A percentile compares a stretch with the other conserved stretches of the same genome.
Conservation (phyloP, 2,797 vertebrate genomes). For the Periophthalmus magnuspinnatus region DNA sequence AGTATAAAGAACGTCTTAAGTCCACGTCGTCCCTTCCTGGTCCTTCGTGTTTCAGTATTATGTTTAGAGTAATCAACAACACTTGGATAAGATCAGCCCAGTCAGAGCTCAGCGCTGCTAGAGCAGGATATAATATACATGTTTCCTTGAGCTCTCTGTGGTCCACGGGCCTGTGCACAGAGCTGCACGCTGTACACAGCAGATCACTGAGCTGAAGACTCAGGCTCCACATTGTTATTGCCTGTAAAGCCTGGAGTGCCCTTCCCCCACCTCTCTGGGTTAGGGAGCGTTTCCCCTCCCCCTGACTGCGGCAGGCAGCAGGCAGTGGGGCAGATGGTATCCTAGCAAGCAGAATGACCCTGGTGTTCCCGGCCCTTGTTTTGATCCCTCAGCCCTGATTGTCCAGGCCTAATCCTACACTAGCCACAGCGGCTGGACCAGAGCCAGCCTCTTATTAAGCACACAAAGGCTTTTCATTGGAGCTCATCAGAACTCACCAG, state of each 20-base stretch:
- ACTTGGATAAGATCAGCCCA: neutral
- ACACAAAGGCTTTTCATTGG: slow-evolving; percentile 89
- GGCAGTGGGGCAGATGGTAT: slow-evolving; percentile 87
- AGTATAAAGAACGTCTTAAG: neutral
- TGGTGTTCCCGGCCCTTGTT: slow-evolving; percentile 89
- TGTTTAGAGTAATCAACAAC: neutral
- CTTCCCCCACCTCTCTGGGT: slow-evolving; percentile 70
- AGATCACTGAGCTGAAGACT: slow-evolving; percentile 62
- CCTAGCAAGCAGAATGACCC: slow-evolving; percentile 87
- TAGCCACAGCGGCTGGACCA: slow-evolving; percentile 82
- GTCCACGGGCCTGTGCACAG: neutral
- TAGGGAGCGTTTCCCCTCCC: slow-evolving; percentile 74
- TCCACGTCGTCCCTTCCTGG: neutral
- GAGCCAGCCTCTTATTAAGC: slow-evolving; percentile 87
- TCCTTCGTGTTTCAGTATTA: neutral
- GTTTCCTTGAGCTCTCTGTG: neutral
- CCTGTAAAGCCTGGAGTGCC: slow-evolving; percentile 68
- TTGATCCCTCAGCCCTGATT: slow-evolving; percentile 89
- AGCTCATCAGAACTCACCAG: slow-evolving; percentile 65
- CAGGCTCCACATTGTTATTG: slow-evolving; percentile 69
- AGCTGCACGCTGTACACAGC: slow-evolving; percentile 29
- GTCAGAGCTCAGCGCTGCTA: neutral
- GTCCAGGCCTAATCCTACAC: slow-evolving; percentile 89
- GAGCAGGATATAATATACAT: neutral
- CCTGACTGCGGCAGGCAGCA: slow-evolving; percentile 86